Evolutionary conservation across 2,113 vertebrate genomes (phyloP).

Genomic region (Motacilla tschutschensis): DNA sequence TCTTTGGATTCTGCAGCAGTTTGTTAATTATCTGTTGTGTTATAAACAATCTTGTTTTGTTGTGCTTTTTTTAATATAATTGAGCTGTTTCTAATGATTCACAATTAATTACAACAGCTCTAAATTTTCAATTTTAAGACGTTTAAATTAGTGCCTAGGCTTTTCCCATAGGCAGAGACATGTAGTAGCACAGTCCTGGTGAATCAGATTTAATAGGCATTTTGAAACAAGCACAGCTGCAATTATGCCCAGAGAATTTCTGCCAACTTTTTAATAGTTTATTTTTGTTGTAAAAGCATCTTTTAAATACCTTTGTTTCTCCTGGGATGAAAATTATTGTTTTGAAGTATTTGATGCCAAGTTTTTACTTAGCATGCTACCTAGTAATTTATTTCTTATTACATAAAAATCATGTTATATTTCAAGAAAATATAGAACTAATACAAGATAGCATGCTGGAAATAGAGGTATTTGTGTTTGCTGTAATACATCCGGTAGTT

Average conservation of each 20-base stretch:
- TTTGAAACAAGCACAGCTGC: slow-evolving; percentile 21
- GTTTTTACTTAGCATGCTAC: neutral
- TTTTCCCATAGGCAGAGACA: neutral
- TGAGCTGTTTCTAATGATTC: slow-evolving; percentile 22
- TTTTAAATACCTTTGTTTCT: slow-evolving; percentile 38
- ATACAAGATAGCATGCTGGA: neutral
- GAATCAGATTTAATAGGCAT: slow-evolving; percentile 37
- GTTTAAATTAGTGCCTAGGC: slow-evolving; percentile 11
- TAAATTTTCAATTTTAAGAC: slow-evolving; percentile 35
- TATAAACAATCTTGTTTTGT: neutral
- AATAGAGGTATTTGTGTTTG: neutral
- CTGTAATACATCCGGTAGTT: neutral
- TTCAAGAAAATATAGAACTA: neutral
- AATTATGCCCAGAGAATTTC: slow-evolving; percentile 12
- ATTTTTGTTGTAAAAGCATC: slow-evolving; percentile 21
- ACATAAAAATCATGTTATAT: neutral
- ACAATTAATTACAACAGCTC: slow-evolving; percentile 30
- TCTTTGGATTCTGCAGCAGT: neutral
- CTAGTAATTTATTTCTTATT: neutral
- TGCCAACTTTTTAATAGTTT: slow-evolving; percentile 21
- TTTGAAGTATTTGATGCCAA: neutral
- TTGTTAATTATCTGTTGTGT: neutral
- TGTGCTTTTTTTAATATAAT: neutral
- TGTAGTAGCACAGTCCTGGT: neutral
- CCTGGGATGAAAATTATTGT: neutral